phyloP scores from a whole-genome alignment of 2,797 vertebrate species.

The Pseudochaenichthys georgianus region DNA sequence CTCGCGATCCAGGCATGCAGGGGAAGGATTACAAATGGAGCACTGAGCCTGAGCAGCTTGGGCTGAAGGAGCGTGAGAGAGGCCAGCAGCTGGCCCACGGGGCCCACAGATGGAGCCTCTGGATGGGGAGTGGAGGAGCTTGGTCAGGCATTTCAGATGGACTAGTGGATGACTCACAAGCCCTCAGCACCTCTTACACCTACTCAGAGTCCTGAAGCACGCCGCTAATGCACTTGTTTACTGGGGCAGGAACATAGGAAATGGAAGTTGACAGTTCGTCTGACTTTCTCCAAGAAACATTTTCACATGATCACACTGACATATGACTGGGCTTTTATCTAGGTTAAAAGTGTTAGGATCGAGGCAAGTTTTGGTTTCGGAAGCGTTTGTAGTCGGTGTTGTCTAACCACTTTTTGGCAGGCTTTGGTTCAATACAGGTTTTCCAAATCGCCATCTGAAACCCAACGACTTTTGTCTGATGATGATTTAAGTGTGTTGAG shows the following conservation, averaged over 20 bases:
- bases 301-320: constrained; percentile 26
- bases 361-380: too few species aligned
- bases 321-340: constrained; percentile 6
- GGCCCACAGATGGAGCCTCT: constrained; percentile 73
- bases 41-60: constrained; percentile 67
- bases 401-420: too few species aligned
- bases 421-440: too few species aligned
- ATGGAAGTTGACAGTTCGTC: constrained; percentile 46
- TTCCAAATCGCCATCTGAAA: too few species aligned
- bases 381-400: too few species aligned
- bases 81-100: constrained; percentile 66
- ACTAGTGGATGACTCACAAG: constrained; percentile 68
- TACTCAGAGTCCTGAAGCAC: constrained; percentile 55
- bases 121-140: constrained; percentile 65
- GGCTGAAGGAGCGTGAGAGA: constrained; percentile 76
- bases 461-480: too few species aligned
- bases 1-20: constrained; percentile 46
- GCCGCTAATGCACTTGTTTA: constrained; percentile 33
- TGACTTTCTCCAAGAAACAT: constrained; percentile 22
- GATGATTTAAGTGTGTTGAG: too few species aligned
- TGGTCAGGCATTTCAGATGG: constrained; percentile 65
- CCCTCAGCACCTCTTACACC: constrained; percentile 53
- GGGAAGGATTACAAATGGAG: constrained; percentile 55
- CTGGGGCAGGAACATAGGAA: constrained; percentile 51
- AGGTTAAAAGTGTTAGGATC: background rate